These are phyloP conservation scores for Poeciliopsis prolifica DNA, from an alignment of 2,113 vertebrate species.

Conservation along the genomic window DNA sequence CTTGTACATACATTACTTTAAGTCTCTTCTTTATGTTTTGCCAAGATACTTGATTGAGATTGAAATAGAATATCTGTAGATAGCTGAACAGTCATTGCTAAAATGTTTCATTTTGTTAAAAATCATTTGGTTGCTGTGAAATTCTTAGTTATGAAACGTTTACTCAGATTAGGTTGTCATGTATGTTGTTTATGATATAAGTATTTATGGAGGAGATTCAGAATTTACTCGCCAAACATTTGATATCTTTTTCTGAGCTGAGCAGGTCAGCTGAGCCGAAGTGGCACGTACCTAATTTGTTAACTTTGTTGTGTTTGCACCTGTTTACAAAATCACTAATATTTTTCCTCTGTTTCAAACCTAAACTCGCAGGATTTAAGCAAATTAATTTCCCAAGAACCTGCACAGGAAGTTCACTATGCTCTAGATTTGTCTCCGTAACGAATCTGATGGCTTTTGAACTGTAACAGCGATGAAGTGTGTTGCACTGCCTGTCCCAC, in stretches of 20 bases:
- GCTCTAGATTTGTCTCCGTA: conserved; percentile 7
- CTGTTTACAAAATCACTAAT: conserved; percentile 20
- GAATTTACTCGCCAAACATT: background rate
- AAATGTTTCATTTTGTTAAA: background rate
- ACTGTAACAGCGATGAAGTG: background rate
- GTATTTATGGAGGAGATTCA: background rate
- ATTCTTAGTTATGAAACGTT: background rate
- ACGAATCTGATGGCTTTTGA: conserved; percentile 18
- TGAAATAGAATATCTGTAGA: background rate
- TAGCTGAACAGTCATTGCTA: background rate
- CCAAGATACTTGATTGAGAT: background rate
- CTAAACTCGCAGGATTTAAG: conserved; percentile 19
- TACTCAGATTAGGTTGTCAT: background rate
- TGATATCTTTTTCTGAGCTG: background rate
- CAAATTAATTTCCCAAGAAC: background rate
- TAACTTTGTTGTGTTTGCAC: background rate
- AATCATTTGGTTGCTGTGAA: background rate
- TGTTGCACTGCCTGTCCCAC: conserved; percentile 41
- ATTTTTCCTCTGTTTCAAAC: background rate
- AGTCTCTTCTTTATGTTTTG: background rate
- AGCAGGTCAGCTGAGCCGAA: background rate
- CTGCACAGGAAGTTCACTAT: background rate
- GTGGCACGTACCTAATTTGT: background rate
- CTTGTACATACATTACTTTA: background rate
- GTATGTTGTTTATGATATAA: background rate